Percentiles rank a stretch among this genome's conserved stretches.
Evolutionary conservation across 2,888 invertebrate species (phyloP).

Genomic region (Drosophila paranaensis): DNA sequence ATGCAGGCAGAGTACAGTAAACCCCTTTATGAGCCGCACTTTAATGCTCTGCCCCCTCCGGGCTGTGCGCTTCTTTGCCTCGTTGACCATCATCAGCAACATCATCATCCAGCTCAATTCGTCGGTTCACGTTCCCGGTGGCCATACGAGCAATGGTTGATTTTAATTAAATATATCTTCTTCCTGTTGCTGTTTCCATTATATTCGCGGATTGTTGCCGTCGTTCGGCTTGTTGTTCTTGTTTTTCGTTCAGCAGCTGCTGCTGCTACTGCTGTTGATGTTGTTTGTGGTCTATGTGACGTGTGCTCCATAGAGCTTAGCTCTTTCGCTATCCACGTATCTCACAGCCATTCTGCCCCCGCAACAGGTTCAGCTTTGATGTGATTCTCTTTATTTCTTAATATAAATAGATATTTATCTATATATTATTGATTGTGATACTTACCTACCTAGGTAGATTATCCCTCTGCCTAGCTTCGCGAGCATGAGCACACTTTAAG

Average conservation of each 20-base stretch:
- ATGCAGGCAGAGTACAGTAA: constrained; percentile 1
- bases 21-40: constrained; percentile 12
- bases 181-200: constrained; percentile 82
- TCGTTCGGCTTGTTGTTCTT: constrained; percentile 1
- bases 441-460: no score
- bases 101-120: constrained; percentile 24
- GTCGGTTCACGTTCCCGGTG: constrained; percentile 69
- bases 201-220: constrained; percentile 45
- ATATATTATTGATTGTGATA: no score
- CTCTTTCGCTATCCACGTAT: constrained; percentile 20
- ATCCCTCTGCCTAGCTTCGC: no score
- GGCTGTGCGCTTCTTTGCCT: not conserved
- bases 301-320: constrained; percentile 10
- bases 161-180: constrained; percentile 85
- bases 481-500: no score
- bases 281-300: constrained; percentile 38
- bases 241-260: constrained; percentile 7
- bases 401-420: no score
- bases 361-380: constrained; percentile 17
- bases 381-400: no score
- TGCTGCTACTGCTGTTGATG: constrained; percentile 13
- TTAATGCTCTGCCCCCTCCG: constrained; percentile 10
- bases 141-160: constrained; percentile 76
- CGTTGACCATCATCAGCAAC: constrained; percentile 1
- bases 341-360: not conserved